phyloP scores from a whole-genome alignment of 2,888 invertebrate genomes.

The Eupithecia insigniata region DNA sequence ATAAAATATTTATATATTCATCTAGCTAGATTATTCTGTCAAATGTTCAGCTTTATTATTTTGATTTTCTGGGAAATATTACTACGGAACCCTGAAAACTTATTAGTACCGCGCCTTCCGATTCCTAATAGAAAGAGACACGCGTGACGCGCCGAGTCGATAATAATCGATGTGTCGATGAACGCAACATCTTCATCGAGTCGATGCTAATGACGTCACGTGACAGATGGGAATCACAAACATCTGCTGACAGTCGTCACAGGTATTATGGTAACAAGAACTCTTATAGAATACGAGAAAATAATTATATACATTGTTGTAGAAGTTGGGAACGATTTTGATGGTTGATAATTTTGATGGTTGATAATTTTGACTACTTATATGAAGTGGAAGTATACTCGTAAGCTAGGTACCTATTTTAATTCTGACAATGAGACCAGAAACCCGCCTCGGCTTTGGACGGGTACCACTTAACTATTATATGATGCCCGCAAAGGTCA shows the following conservation, averaged over 20 bases:
- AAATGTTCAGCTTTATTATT: too few species aligned
- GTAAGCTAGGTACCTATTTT: not conserved
- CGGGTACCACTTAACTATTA: too few species aligned
- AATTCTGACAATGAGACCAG: not conserved
- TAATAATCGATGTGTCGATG: constrained; percentile 9
- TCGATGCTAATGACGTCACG: not conserved
- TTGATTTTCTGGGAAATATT: too few species aligned
- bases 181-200: constrained; percentile 5
- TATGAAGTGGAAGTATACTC: not conserved
- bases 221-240: not conserved
- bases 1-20: too few species aligned
- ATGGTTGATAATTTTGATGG: too few species aligned
- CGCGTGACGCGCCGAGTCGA: not conserved
- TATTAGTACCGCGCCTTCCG: not conserved
- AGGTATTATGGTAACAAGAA: not conserved
- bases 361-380: not conserved
- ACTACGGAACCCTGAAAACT: not conserved
- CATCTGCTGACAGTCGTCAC: not conserved
- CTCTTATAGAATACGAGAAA: not conserved
- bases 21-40: too few species aligned
- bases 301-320: not conserved
- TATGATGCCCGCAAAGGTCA: too few species aligned
- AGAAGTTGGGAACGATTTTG: not conserved
- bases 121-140: not conserved
- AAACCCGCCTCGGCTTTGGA: not conserved